phyloP scores from a whole-genome alignment of 2,113 vertebrate genomes.

The Rhombomys opimus region DNA sequence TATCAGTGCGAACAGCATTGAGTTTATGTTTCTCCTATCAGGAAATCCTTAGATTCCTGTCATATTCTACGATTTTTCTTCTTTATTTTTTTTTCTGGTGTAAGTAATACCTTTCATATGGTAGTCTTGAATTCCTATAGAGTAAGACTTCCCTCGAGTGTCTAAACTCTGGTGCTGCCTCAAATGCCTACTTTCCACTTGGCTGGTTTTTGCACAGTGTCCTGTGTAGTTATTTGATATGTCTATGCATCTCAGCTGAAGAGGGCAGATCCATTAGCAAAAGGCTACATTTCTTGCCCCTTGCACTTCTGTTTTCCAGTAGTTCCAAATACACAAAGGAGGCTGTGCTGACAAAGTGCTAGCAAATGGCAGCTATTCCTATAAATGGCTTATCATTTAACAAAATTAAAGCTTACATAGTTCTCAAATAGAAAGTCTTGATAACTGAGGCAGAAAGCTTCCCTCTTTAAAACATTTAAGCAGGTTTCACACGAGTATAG shows the following conservation, averaged over 20 bases:
- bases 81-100: constrained; percentile 16
- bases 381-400: constrained; percentile 38
- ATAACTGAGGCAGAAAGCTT: constrained; percentile 16
- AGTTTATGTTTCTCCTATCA: neutral
- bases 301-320: neutral
- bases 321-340: constrained; percentile 25
- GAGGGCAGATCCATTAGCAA: neutral
- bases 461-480: constrained; percentile 30
- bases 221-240: neutral
- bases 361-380: neutral
- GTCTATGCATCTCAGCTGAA: neutral
- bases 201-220: neutral
- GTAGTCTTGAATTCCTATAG: constrained; percentile 21
- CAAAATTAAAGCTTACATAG: neutral
- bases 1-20: neutral
- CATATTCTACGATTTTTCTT: constrained; percentile 10
- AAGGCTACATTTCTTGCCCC: neutral
- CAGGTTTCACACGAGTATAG: neutral
- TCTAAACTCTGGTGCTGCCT: neutral
- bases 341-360: neutral
- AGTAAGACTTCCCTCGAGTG: neutral
- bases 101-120: constrained; percentile 19
- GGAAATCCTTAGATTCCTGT: neutral
- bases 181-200: neutral
- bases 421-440: constrained; percentile 48